These are phyloP conservation scores for Pseudomyrmex sp. DNA, from an alignment of 1,140 invertebrate genomes.

Conservation along the genomic window DNA sequence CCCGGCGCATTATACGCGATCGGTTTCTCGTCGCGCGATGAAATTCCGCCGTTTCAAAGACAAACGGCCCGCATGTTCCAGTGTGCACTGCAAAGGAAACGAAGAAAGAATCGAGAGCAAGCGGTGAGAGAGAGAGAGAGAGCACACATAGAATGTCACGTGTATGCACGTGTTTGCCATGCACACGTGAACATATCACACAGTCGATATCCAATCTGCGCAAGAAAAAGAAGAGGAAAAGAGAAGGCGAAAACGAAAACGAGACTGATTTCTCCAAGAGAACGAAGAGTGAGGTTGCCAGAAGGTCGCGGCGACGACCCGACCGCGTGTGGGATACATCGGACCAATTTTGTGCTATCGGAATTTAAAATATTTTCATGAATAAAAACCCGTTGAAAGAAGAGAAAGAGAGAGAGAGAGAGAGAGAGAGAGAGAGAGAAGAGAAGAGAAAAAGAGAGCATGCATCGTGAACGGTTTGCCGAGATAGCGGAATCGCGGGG, in stretches of 20 bases:
- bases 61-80: conserved; percentile 52
- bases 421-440: not conserved
- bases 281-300: conserved; percentile 5
- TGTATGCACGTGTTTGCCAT: not conserved
- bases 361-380: conserved; percentile 79
- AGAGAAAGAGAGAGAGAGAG: conserved; percentile 17
- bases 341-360: conserved; percentile 69
- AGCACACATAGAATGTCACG: not conserved
- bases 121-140: not conserved
- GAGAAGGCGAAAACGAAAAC: not conserved
- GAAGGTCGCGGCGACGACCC: not conserved
- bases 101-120: conserved; percentile 18
- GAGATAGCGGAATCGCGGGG: conserved; percentile 25
- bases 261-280: conserved; percentile 9
- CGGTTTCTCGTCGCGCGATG: conserved; percentile 58
- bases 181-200: not conserved
- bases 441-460: not conserved
- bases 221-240: not conserved
- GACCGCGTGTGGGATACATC: conserved; percentile 50
- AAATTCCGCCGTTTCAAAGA: conserved; percentile 57
- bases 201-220: conserved; percentile 62
- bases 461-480: not conserved
- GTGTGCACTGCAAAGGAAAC: not conserved
- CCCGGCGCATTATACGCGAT: conserved; percentile 49
- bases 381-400: conserved; percentile 70